Evolutionary conservation across 2,797 vertebrate species (phyloP).

Genomic region (Platyrinchus mystaceus): DNA sequence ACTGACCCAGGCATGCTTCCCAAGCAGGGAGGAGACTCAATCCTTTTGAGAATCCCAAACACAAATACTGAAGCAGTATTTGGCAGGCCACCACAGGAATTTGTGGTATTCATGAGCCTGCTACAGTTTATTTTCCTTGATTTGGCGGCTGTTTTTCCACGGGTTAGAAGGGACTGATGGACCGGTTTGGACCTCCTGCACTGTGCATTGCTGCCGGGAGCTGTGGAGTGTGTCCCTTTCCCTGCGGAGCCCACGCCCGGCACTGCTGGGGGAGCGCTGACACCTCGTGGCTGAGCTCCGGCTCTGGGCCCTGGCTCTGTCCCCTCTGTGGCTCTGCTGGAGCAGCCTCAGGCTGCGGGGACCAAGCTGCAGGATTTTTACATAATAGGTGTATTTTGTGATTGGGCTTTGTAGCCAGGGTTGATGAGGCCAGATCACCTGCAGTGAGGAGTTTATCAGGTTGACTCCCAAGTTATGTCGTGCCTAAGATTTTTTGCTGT

Average conservation of each 20-base stretch:
- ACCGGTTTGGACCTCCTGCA: rapidly evolving
- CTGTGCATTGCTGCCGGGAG: neutral
- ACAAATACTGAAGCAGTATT: neutral
- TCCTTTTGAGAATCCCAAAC: neutral
- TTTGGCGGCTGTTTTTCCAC: neutral
- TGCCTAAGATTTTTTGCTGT: neutral
- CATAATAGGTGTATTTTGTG: rapidly evolving
- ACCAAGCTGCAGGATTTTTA: neutral
- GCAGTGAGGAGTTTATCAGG: neutral
- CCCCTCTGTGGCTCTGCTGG: neutral
- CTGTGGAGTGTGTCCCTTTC: rapidly evolving
- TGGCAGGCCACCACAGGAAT: neutral
- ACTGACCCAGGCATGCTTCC: neutral
- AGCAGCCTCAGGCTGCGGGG: neutral
- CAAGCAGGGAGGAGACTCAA: neutral
- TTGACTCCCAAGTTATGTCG: rapidly evolving
- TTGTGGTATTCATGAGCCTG: neutral
- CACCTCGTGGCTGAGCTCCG: neutral
- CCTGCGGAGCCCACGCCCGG: neutral
- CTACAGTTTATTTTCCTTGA: neutral
- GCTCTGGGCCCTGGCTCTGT: rapidly evolving
- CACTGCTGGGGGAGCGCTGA: neutral
- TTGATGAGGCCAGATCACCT: neutral
- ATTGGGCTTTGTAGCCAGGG: neutral
- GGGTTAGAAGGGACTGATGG: neutral